phyloP scores from a whole-genome alignment of 2,888 invertebrate genomes.

The Rhagophthalmus giganteus region DNA sequence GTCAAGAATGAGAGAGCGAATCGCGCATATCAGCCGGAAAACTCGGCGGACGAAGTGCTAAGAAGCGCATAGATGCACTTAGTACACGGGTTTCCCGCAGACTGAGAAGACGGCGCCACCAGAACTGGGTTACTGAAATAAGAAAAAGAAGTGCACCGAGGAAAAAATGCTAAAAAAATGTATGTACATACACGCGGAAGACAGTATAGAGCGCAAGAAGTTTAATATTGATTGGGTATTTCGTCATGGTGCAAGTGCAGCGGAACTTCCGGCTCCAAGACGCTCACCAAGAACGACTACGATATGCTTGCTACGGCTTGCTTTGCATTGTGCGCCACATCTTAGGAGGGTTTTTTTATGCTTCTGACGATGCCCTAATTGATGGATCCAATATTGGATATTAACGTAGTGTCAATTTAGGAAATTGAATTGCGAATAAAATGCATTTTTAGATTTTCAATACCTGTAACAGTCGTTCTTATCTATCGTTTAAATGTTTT shows the following conservation, averaged over 20 bases:
- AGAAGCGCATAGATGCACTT: conserved; percentile 46
- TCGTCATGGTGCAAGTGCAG: conserved; percentile 45
- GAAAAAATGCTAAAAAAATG: conserved; percentile 54
- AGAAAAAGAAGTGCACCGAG: conserved; percentile 49
- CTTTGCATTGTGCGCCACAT: too few relatives aligned
- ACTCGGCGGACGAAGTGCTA: conserved; percentile 33
- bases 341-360: too few relatives aligned
- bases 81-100: conserved; percentile 53
- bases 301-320: background rate
- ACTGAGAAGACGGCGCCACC: conserved; percentile 52
- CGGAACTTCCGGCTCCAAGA: conserved; percentile 28
- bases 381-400: too few relatives aligned
- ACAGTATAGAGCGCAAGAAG: conserved; percentile 54
- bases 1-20: conserved; percentile 36
- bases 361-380: too few relatives aligned
- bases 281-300: conserved; percentile 17
- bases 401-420: too few relatives aligned
- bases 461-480: too few relatives aligned
- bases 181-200: conserved; percentile 57
- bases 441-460: too few relatives aligned
- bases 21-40: conserved; percentile 32
- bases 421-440: too few relatives aligned
- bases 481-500: too few relatives aligned
- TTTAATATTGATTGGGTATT: conserved; percentile 57
- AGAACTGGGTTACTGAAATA: conserved; percentile 57